Base-by-base conservation (phyloP, 2,113 vertebrate species). In the Neodontobutis hainanensis region DNA sequence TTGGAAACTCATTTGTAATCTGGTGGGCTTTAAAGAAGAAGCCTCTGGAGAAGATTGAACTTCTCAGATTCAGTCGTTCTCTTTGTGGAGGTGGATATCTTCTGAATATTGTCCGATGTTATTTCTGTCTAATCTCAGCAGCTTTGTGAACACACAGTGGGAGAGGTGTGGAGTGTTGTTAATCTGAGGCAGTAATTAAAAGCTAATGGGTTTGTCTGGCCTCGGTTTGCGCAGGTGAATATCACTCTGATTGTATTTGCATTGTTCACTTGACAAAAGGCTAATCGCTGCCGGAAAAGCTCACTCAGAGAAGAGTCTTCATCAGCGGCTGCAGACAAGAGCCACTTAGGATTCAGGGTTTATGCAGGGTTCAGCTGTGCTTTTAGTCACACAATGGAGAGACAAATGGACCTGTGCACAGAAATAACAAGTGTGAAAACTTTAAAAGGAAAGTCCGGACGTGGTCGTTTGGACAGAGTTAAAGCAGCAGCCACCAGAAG, bases 131-230 rank as follows among this genome's bases (percentile, higher is more conserved):
- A 27, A 27, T 27, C 19, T 27, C 19, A 27, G 19, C 19, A 27
- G 19, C 19, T 27, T 27, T 27, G 19, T 27, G 19, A 27, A 27
- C 19, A 27, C 19, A 27, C 19, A 27, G 19, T 27, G 19, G 19
- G 19, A 27, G 19, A 27, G 19, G 38, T 40, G 38, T 40, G 38
- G 38, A 40, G 38, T 8, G 8, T 6, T 40, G 38, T 27, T 65
- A 52, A 40, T 71, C 57, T 59, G 67, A 63, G 61, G 2, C 73
- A 61, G 63, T 86, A 82, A 87, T 88, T 88, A 78, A 80, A 81
- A 82, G 70, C 38, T 61, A 68, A 42, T 72, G 60, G 72, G 65
- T 70, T 86, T 61, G 51, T 81, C 56, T 78, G 68, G 61, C 60
- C 65, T 14, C 19, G 59, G 61, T 71, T 74, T 81, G 58, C 70